Conservation (phyloP, 1,140 invertebrate species). For the Calycopis cecrops region DNA sequence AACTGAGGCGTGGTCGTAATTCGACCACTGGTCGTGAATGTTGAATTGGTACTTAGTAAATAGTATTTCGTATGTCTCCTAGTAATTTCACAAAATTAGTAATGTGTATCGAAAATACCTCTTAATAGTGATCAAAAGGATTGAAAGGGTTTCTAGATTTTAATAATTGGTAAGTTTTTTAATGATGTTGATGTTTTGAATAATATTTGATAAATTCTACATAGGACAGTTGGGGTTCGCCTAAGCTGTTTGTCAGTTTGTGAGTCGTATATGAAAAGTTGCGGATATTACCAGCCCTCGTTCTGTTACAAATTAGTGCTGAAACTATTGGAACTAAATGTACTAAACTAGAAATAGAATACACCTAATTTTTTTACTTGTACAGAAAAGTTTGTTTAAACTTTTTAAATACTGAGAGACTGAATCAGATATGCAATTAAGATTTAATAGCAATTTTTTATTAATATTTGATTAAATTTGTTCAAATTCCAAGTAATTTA, state of each 20-base stretch:
- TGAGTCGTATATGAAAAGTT: constrained; percentile 23
- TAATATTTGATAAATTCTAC: constrained; percentile 69
- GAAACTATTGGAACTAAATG: constrained; percentile 17
- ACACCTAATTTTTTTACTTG: too few species aligned
- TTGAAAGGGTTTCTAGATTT: constrained; percentile 69
- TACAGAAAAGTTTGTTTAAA: too few species aligned
- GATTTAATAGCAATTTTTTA: too few species aligned
- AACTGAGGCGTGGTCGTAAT: constrained; percentile 16
- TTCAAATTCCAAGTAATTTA: too few species aligned
- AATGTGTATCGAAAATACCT: constrained; percentile 67
- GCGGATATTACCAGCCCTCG: background rate
- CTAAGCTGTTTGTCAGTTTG: constrained; percentile 18
- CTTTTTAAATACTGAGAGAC: too few species aligned
- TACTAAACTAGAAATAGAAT: too few species aligned
- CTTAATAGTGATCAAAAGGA: constrained; percentile 68
- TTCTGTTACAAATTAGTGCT: background rate
- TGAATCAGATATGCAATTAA: too few species aligned
- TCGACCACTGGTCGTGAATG: background rate
- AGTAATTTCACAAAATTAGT: constrained; percentile 44
- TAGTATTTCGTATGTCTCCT: constrained; percentile 37
- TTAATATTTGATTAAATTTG: too few species aligned
- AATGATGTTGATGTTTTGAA: constrained; percentile 70
- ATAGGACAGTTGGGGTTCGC: constrained; percentile 39
- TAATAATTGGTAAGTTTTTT: constrained; percentile 68
- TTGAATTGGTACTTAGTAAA: constrained; percentile 42